Evolutionary conservation across 1,140 invertebrate species (phyloP).

Genomic region (Drosophila aff.): DNA sequence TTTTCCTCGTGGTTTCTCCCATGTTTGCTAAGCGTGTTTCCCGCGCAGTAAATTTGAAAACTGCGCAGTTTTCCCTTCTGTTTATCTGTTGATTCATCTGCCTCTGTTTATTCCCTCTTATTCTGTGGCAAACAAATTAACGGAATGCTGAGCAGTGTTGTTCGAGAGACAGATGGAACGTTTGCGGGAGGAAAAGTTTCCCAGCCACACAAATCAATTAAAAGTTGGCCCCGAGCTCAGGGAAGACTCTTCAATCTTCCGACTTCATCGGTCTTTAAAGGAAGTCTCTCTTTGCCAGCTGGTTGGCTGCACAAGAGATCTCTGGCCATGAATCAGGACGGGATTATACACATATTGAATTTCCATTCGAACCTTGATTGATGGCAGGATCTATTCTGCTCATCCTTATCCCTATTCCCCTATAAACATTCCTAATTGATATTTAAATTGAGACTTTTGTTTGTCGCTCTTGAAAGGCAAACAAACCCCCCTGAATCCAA

Average conservation of each 20-base stretch:
- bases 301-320: neutral
- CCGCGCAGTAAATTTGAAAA: conserved; percentile 35
- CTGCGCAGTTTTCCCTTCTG: conserved; percentile 24
- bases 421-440: conserved; percentile 42
- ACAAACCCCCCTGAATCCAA: neutral
- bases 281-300: conserved; percentile 8
- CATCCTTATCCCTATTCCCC: neutral
- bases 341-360: conserved; percentile 2
- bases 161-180: conserved; percentile 8
- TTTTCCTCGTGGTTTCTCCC: conserved; percentile 33
- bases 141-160: conserved; percentile 39
- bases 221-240: conserved; percentile 45
- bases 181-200: conserved; percentile 24
- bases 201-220: conserved; percentile 61
- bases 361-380: conserved; percentile 33
- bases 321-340: conserved; percentile 16
- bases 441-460: conserved; percentile 51
- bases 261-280: conserved; percentile 29
- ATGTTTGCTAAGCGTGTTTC: conserved; percentile 25
- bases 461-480: conserved; percentile 4
- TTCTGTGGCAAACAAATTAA: conserved; percentile 48
- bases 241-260: conserved; percentile 37
- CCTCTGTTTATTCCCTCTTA: conserved; percentile 2
- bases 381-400: conserved; percentile 15
- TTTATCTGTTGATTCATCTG: conserved; percentile 40